A percentile compares a stretch with the other conserved stretches of the same genome.
Conservation (phyloP, 2,797 vertebrate species). For the Pangasius mekongensis region DNA sequence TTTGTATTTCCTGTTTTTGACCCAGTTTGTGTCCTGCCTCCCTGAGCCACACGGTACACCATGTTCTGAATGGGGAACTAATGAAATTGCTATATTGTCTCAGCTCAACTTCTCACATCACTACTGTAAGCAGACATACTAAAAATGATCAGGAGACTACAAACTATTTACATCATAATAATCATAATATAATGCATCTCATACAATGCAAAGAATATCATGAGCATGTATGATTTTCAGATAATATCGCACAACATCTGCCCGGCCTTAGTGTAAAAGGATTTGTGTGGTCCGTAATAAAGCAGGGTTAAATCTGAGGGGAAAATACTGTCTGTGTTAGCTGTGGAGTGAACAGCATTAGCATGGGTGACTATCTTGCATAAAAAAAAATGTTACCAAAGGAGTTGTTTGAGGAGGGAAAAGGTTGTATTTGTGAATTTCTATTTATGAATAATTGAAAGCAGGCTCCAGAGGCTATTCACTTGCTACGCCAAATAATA, state of each 20-base stretch:
- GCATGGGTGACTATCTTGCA: not conserved
- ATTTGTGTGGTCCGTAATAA: not conserved
- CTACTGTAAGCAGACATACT: not conserved
- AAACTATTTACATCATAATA: not conserved
- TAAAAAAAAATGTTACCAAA: not conserved
- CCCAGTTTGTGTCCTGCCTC: not conserved
- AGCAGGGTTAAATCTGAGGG: not conserved
- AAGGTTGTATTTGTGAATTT: slow-evolving; percentile 27
- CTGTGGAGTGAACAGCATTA: not conserved
- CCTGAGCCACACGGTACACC: not conserved
- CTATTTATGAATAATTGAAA: slow-evolving; percentile 48
- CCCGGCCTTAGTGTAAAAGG: not conserved
- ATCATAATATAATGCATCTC: not conserved
- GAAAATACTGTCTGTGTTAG: not conserved
- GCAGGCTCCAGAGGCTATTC: slow-evolving; percentile 36
- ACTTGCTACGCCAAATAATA: slow-evolving; percentile 39
- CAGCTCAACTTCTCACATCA: not conserved
- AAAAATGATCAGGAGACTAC: not conserved
- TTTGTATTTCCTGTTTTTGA: not conserved
- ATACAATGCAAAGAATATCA: not conserved
- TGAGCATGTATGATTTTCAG: not conserved
- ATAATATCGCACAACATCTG: not conserved
- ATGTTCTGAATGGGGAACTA: not conserved
- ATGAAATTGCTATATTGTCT: not conserved
- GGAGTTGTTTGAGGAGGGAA: not conserved